These are phyloP conservation scores for Mugil cephalus DNA, from an alignment of 2,113 vertebrate species.

Conservation along the genomic window DNA sequence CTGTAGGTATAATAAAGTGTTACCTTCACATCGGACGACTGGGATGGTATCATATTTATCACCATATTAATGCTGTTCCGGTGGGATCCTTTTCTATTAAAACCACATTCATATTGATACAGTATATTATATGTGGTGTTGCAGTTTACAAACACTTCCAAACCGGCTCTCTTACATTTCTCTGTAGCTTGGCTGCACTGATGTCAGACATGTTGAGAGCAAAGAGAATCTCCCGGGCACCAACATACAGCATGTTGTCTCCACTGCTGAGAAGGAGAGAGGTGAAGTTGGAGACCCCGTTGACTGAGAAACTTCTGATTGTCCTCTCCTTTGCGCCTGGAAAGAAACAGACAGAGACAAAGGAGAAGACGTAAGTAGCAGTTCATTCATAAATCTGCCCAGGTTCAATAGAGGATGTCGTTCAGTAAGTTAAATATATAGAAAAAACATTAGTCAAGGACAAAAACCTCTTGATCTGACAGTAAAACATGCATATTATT, in stretches of 20 bases:
- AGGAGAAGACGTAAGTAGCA: slow-evolving; percentile 4
- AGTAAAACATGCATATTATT: too few relatives aligned
- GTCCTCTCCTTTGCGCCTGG: slow-evolving; percentile 85
- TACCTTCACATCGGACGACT: slow-evolving; percentile 13
- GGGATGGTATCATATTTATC: slow-evolving; percentile 23
- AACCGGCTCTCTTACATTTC: slow-evolving; percentile 83
- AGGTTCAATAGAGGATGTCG: not conserved
- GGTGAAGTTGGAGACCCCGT: slow-evolving; percentile 87
- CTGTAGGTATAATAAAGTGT: slow-evolving; percentile 4
- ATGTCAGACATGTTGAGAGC: slow-evolving; percentile 87
- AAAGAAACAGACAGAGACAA: slow-evolving; percentile 25
- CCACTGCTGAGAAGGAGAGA: slow-evolving; percentile 90
- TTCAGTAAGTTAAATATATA: too few relatives aligned
- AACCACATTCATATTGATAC: slow-evolving; percentile 37
- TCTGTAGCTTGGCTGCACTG: slow-evolving; percentile 75
- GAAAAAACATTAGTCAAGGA: too few relatives aligned
- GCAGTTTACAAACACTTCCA: slow-evolving; percentile 17
- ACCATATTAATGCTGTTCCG: slow-evolving; percentile 23
- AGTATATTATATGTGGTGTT: not conserved
- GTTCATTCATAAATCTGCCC: slow-evolving; percentile 1
- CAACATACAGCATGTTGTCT: slow-evolving; percentile 87
- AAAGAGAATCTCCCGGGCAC: slow-evolving; percentile 89
- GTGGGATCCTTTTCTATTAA: slow-evolving; percentile 26
- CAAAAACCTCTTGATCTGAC: too few relatives aligned
- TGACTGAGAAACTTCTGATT: slow-evolving; percentile 82